Conservation (phyloP, 2,888 invertebrate genomes). For the Conistra vaccinii region DNA sequence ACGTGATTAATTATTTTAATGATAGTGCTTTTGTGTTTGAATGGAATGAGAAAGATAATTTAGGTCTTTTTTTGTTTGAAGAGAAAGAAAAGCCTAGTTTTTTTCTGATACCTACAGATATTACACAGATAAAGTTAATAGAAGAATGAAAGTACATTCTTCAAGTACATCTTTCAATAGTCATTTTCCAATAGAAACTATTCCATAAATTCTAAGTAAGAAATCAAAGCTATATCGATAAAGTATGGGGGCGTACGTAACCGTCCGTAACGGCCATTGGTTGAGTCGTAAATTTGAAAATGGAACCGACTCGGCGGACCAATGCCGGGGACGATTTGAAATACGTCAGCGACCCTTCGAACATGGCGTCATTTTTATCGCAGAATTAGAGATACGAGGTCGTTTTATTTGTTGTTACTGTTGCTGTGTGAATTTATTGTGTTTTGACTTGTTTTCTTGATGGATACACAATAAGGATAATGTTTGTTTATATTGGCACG, state of each 20-base stretch:
- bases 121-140: conserved; percentile 1
- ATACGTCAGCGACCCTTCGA: conserved; percentile 53
- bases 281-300: conserved; percentile 79
- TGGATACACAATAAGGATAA: neutral
- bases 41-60: neutral
- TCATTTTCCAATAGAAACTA: conserved; percentile 45
- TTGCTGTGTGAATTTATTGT: conserved; percentile 31
- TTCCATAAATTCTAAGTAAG: conserved; percentile 60
- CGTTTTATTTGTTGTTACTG: conserved; percentile 38
- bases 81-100: neutral
- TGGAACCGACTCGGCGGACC: conserved; percentile 70
- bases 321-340: conserved; percentile 67
- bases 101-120: conserved; percentile 3
- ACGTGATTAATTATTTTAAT: conserved; percentile 21
- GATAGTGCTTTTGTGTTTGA: conserved; percentile 8
- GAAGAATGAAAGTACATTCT: neutral
- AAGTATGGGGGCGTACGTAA: conserved; percentile 64
- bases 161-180: conserved; percentile 17
- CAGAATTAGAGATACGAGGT: conserved; percentile 43
- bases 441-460: conserved; percentile 16
- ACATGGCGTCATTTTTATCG: conserved; percentile 58
- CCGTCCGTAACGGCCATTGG: conserved; percentile 69
- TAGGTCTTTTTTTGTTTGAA: neutral
- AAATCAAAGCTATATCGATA: conserved; percentile 66
- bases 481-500: neutral